Base-by-base conservation (phyloP, 2,888 invertebrate genomes). In the Abscondita cerata region DNA sequence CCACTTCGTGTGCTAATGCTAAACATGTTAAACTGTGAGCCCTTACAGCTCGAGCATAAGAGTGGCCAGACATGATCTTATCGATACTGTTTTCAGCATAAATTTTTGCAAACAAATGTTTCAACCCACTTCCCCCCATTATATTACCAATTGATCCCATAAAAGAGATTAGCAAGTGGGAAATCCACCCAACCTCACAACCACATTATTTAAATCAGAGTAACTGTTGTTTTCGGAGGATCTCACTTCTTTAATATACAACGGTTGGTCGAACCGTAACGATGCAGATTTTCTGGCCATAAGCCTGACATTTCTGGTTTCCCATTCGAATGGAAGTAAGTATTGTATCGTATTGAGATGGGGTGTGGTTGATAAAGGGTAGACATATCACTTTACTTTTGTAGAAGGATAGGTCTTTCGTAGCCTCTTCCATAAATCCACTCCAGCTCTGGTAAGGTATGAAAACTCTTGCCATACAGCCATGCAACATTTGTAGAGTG, bases 41-140 rank as follows among this genome's bases (percentile, higher is more conserved):
- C n/a, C n/a, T n/a, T n/a, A n/a, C n/a, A n/a, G n/a, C n/a, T n/a
- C n/a, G n/a, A n/a, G n/a, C n/a, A n/a, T n/a, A n/a, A n/a, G n/a
- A n/a, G n/a, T n/a, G n/a, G n/a, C n/a, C n/a, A n/a, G n/a, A n/a
- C n/a, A n/a, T n/a, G n/a, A n/a, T n/a, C n/a, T n/a, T n/a, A n/a
- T 71, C 67, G 12, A 70, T 59, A 15, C 68, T 64, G 20, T 65
- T 68, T 11, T 40, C 31, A 20, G 72, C 73, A 62, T 69, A 75
- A 59, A 73, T 70, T 3, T 18, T 48, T 11, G 50, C 50, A 9
- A 72, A 64, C 11, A 71, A 25, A 18, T 71, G 70, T 52, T 68
- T 65, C 4, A 75, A 41, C 36, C 36, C 36, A 36, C 36, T 52
- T 12, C 19, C 52, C 2, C 12, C 40, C 69, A 70, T 72, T 12